These are phyloP conservation scores for Arnoldichthys spilopterus DNA, from an alignment of 2,797 vertebrate genomes.

Conservation along the genomic window DNA sequence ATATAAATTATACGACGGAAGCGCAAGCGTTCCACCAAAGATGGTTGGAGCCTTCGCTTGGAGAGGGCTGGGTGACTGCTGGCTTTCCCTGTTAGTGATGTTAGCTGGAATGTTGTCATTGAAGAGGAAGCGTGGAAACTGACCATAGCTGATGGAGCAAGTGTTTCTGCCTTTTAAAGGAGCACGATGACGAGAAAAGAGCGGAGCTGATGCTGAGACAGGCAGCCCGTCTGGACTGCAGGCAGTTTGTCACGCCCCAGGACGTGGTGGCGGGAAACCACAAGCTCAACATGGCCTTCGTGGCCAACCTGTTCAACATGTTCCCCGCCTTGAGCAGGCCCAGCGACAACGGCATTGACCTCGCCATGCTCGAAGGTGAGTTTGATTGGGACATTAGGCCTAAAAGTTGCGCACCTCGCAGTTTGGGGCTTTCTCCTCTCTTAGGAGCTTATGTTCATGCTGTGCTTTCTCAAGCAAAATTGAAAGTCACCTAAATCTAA, in stretches of 20 bases:
- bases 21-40: too few species aligned
- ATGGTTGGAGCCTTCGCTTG: too few species aligned
- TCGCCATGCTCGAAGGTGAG: conserved; percentile 86
- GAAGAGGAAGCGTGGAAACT: not conserved
- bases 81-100: not conserved
- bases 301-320: conserved; percentile 95
- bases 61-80: too few species aligned
- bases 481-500: too few species aligned
- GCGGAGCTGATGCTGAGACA: conserved; percentile 92
- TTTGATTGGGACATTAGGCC: not conserved
- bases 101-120: not conserved
- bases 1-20: too few species aligned
- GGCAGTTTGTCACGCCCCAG: conserved; percentile 91
- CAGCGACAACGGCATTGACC: conserved; percentile 76
- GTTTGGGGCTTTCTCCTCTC: not conserved
- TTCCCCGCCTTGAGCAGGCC: conserved; percentile 82
- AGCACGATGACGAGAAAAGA: conserved; percentile 81
- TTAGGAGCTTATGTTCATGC: not conserved
- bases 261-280: conserved; percentile 94
- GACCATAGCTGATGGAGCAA: not conserved
- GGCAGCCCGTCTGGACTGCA: conserved; percentile 91
- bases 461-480: not conserved
- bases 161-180: conserved; percentile 73
- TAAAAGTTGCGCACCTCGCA: too few species aligned
- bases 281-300: conserved; percentile 96